Conservation (phyloP, 2,888 invertebrate genomes). For the Campopleginae sp. region DNA sequence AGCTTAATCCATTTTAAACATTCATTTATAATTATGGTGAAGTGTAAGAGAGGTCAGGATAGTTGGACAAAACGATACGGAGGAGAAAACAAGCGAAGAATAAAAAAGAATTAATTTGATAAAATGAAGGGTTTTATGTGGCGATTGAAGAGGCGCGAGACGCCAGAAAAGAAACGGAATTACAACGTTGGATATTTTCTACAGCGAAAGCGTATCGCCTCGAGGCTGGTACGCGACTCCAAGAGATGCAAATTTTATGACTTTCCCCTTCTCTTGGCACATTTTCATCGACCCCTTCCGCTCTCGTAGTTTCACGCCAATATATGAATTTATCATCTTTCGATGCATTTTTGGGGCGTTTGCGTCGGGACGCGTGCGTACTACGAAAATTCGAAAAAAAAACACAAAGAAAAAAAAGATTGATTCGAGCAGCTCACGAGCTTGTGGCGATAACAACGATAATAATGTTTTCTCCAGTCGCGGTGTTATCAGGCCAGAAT, state of each 20-base stretch:
- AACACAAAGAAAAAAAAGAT: not conserved
- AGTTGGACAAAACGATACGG: constrained; percentile 49
- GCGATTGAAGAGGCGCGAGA: constrained; percentile 16
- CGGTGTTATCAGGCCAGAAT: not conserved
- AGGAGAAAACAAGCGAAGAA: not conserved
- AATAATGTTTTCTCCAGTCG: not conserved
- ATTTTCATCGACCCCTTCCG: constrained; percentile 14
- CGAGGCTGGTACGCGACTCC: constrained; percentile 55
- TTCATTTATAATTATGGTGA: constrained; percentile 58
- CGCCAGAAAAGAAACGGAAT: constrained; percentile 20
- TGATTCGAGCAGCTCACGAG: not conserved
- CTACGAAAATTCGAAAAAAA: not conserved
- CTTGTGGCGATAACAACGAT: not conserved
- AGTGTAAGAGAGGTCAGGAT: not conserved
- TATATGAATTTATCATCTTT: constrained; percentile 2
- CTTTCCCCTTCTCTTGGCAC: constrained; percentile 13
- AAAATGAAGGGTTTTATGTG: constrained; percentile 52
- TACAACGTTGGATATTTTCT: constrained; percentile 35
- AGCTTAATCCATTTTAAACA: constrained; percentile 52
- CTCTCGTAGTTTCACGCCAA: not conserved
- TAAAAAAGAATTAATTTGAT: constrained; percentile 38
- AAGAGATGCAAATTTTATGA: constrained; percentile 60
- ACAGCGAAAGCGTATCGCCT: constrained; percentile 49
- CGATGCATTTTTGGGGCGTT: not conserved
- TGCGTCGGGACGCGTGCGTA: not conserved